Evolutionary conservation across 2,113 vertebrate species (phyloP).

Genomic region (Microtus ochrogaster): DNA sequence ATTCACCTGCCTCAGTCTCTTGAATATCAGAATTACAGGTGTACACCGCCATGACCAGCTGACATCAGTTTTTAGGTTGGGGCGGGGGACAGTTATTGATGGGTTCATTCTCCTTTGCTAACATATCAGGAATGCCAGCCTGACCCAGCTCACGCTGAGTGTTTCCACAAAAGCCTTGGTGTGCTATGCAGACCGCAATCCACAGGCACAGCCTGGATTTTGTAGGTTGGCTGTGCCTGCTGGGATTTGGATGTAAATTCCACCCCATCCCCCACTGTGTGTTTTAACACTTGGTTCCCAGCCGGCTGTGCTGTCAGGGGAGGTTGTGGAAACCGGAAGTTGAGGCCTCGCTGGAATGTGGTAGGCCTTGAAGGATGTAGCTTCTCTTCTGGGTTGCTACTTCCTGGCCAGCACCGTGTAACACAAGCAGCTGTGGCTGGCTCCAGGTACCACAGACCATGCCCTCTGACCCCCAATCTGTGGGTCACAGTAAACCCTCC

Average conservation of each 20-base stretch:
- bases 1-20: background rate
- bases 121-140: background rate
- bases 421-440: background rate
- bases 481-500: background rate
- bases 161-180: background rate
- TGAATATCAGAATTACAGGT: background rate
- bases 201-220: background rate
- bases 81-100: background rate
- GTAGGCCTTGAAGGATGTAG: background rate
- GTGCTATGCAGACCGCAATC: background rate
- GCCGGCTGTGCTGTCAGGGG: background rate
- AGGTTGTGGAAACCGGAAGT: background rate
- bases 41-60: background rate
- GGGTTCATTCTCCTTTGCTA: background rate
- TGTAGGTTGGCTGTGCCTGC: background rate
- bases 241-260: background rate
- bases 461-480: background rate
- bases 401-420: background rate
- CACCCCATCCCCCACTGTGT: no score
- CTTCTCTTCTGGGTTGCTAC: background rate
- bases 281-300: no score
- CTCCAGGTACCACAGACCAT: background rate
- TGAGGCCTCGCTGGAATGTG: no score
- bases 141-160: background rate
- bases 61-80: conserved; percentile 21